Evolutionary conservation across 1,140 invertebrate genomes (phyloP), one percentile per base, ranked within the genome.

Genomic region (Popillia japonica): DNA sequence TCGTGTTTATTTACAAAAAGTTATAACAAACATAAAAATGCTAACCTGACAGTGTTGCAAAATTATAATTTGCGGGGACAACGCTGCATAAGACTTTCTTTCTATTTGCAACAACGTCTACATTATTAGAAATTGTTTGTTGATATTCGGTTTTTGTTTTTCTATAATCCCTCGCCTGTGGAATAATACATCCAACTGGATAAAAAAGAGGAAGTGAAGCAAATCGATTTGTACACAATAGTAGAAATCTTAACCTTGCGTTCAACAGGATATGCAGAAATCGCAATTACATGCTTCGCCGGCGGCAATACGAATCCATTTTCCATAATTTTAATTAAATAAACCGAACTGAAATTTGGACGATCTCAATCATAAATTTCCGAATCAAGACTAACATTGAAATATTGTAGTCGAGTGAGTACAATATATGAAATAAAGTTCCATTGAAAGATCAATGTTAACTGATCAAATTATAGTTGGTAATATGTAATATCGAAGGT

Each of bases 171-270:
- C 17, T 55, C 48, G 48, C 48, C 17, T 55, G 7, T 14, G 17
- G 48, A 14, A 17, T 17, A 17, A 17, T 17, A 17, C n/a, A 55
- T 17, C 17, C 17, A 14, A 3, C n/a, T 17, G 7, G n/a, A 55
- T 10, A 9, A 55, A 55, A 11, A 55, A 55, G 17, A 3, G 48
- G 48, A 55, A 55, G 48, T 55, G 48, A 55, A 55, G 14, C 48
- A 55, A 55, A 55, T 55, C 48, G 48, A 55, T 55, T 55, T 55
- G 48, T 55, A 55, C 48, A 55, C 14, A 55, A 55, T 55, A 55
- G 6, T 55, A 55, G 48, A 55, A 55, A 55, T 55, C 48, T 55
- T 55, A 55, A 55, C 48, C 48, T 55, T 55, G 48, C 48, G 14
- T 55, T 55, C 48, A 17, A 17, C 48, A 55, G 48, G 48, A 55